These are phyloP conservation scores for Characodon lateralis DNA, from an alignment of 2,797 vertebrate species.

Conservation along the genomic window DNA sequence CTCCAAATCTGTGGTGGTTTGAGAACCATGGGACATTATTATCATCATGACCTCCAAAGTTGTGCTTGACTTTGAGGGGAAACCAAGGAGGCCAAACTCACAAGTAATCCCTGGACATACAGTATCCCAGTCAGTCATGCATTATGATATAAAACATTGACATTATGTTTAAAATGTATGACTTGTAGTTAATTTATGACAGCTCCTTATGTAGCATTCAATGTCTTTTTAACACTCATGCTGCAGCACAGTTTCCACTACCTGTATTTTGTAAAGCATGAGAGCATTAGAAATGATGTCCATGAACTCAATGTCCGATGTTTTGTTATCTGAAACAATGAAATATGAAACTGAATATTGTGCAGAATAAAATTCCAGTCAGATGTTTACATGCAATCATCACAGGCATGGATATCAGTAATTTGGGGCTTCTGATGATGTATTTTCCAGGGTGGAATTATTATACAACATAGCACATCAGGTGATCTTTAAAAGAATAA, in stretches of 20 bases:
- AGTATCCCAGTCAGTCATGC: constrained; percentile 15
- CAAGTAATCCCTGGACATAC: constrained; percentile 5
- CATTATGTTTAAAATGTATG: constrained; percentile 21
- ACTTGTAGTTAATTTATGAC: constrained; percentile 27
- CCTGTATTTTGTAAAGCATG: constrained; percentile 10
- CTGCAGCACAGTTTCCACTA: constrained; percentile 3
- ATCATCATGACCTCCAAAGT: background rate
- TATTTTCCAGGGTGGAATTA: background rate
- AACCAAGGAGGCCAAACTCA: background rate
- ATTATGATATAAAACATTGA: constrained; percentile 26
- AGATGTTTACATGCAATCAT: background rate
- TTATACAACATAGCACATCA: background rate
- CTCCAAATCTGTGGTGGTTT: background rate
- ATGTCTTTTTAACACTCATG: constrained; percentile 23
- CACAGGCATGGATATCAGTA: background rate
- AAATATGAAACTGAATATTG: constrained; percentile 2
- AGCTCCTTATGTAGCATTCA: constrained; percentile 34
- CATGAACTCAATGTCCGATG: constrained; percentile 8
- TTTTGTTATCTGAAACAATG: constrained; percentile 19
- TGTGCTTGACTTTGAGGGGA: background rate
- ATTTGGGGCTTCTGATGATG: background rate
- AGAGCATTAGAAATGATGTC: constrained; percentile 13
- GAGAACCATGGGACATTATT: background rate
- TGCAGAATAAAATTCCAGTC: background rate
- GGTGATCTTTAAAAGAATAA: background rate